Evolutionary conservation across 2,113 vertebrate genomes (phyloP), one percentile per base, ranked within the genome.

Genomic region (Stigmatopora argus): DNA sequence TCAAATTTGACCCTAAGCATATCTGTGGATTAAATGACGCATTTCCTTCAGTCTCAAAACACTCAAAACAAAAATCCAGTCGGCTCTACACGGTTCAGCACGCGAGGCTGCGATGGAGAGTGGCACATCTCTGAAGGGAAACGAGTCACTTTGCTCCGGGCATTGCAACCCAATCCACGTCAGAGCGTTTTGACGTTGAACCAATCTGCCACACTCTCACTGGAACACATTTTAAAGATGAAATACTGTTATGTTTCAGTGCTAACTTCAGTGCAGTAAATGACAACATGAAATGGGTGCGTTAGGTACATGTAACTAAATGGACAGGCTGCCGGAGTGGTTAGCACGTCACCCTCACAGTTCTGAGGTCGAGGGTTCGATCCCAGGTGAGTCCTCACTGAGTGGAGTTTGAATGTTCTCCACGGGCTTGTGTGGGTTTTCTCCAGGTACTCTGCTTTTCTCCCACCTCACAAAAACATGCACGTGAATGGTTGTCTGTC

Each of bases 81-180:
- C 67, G 67, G 83, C 72, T 67, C 64, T 73, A 87, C 85, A 84
- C 68, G 41, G 26, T 69, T 85, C 81, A 82, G 72, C 26, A 47
- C 56, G 62, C 62, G 57, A 67, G 64, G 72, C 59, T 21, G 74
- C 67, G 12, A 88, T 77, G 67, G 65, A 72, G 80, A 86, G 77
- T 85, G 88, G 80, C 83, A 85, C 79, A 70, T 83, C 77, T 82
- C 69, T 83, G 78, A 86, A 79, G 81, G 63, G 77, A 73, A 71
- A 75, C 21, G 72, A 86, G 74, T 73, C 75, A 60, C 63, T 80
- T 81, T 86, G 70, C 85, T 87, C 64, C 21, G 57, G 85, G 77
- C 80, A 44, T 48, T 38, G 70, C 46, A 18, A 57, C 65, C 68
- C 44, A 67, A 82, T 84, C 78, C 85, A 65, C 79, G 64, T 89